These are phyloP conservation scores for Herpetotheres cachinnans DNA, from an alignment of 2,113 vertebrate genomes.

Conservation along the genomic window DNA sequence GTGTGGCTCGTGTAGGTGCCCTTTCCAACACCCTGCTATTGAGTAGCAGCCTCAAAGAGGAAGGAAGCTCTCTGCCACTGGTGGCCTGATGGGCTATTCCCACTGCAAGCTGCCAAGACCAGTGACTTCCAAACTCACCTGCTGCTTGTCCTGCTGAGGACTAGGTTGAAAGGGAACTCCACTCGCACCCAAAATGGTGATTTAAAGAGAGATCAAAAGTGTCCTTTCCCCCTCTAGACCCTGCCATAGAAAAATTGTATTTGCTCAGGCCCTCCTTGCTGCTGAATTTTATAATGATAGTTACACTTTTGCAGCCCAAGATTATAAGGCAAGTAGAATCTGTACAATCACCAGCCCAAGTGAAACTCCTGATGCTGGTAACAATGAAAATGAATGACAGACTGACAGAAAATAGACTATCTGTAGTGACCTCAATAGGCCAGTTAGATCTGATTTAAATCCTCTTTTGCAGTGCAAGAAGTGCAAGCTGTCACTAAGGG, in stretches of 20 bases:
- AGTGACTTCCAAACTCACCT: not conserved
- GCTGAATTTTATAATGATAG: not conserved
- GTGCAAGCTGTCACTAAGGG: not conserved
- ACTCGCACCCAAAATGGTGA: not conserved
- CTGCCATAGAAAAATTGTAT: not conserved
- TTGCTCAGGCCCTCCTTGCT: not conserved
- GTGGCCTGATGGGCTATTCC: not conserved
- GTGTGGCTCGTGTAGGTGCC: not conserved
- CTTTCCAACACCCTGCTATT: not conserved
- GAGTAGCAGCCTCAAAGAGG: not conserved
- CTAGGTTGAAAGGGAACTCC: not conserved
- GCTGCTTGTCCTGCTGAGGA: not conserved
- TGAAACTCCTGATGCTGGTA: not conserved
- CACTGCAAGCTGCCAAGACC: not conserved
- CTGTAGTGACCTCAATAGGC: not conserved
- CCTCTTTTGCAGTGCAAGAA: not conserved
- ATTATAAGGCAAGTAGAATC: not conserved
- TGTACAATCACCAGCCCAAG: not conserved
- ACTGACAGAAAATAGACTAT: not conserved
- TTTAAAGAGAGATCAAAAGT: not conserved
- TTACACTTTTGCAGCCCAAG: not conserved
- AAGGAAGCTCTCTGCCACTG: not conserved
- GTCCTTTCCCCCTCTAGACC: not conserved
- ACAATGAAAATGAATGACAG: not conserved
- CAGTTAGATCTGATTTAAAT: not conserved